These are phyloP conservation scores for Myotis yumanensis DNA, from an alignment of 2,113 vertebrate genomes.

Conservation along the genomic window DNA sequence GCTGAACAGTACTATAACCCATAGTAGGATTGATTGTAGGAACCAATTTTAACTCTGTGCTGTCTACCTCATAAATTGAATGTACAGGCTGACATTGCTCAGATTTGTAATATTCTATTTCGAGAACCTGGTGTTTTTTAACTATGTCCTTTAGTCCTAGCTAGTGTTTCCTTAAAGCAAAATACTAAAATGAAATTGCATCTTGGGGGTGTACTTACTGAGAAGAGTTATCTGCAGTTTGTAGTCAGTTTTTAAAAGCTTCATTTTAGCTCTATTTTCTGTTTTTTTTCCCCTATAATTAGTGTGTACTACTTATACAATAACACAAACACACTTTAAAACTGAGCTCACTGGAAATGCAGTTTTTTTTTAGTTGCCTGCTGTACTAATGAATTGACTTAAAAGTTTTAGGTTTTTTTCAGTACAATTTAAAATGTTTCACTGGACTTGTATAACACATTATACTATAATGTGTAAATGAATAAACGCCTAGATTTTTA, in stretches of 20 bases:
- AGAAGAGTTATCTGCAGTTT: background rate
- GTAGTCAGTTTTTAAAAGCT: conserved; percentile 12
- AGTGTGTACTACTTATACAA: conserved; percentile 6
- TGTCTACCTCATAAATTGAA: background rate
- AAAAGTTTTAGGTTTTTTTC: conserved; percentile 20
- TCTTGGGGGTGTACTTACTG: background rate
- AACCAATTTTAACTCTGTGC: background rate
- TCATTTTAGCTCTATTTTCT: background rate
- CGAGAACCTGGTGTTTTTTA: conserved; percentile 6
- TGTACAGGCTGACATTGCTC: background rate
- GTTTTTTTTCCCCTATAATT: background rate
- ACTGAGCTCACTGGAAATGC: background rate
- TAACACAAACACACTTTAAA: conserved; percentile 50
- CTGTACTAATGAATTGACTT: conserved; percentile 1
- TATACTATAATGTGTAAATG: background rate
- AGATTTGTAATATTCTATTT: conserved; percentile 19
- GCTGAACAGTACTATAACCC: background rate
- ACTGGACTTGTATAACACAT: conserved; percentile 18
- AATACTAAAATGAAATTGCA: conserved; percentile 44
- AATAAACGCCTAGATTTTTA: background rate
- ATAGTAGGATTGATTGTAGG: background rate
- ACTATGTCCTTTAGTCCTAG: background rate
- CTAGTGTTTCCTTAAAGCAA: conserved; percentile 34
- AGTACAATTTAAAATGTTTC: conserved; percentile 50
- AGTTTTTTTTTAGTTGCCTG: background rate